Evolutionary conservation across 2,113 vertebrate species (phyloP), one percentile per base, ranked within the genome.

Genomic region (Paradoxurus hermaphroditus): DNA sequence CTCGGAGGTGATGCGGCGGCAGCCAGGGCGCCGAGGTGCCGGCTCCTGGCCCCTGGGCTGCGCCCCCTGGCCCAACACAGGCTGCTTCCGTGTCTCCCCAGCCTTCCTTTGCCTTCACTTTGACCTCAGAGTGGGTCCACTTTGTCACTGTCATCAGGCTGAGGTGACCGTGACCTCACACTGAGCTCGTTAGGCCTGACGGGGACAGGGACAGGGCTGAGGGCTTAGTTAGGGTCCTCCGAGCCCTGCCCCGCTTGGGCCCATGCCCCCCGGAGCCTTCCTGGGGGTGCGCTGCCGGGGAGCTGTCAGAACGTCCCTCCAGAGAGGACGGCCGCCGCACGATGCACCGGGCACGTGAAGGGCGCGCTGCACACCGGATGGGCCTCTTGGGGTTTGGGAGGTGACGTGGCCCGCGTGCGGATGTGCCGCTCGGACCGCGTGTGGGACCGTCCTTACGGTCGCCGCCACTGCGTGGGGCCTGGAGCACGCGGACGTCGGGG

Each of bases 261-360:
- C 11, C 21, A 8, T n/a, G 44, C 31, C 63, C 36, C 41, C 5
- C 6, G 3, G 23, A 11, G 21, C 19, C 31, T n/a, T n/a, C 62
- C 31, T 21, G 2, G 59, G 59, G 34, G 1, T 21, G 27, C 18
- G 49, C 8, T 25, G 19, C 31, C 21, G 1, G 36, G 39, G 41
- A 70, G 4, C 2, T 0, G 13, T 15, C 11, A 8, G 62, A 34
- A 3, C n/a, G 49, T 34, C 27, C 12, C 49, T 29, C 29, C 36
- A 21, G 63, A 34, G 25, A 49, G 49, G 46, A 36, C 27, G 0
- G n/a, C 31, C 29, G 19, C 75, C 8, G 16, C 56, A 27, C 8
- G 7, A 8, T 12, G 67, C 14, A 7, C 46, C 5, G 23, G 16
- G 23, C 46, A 6, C 65, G 1, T 1, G 23, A 27, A 56, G 21